A percentile compares a stretch with the other conserved stretches of the same genome.
phyloP scores from a whole-genome alignment of 2,113 vertebrate genomes.

The Parus major region DNA sequence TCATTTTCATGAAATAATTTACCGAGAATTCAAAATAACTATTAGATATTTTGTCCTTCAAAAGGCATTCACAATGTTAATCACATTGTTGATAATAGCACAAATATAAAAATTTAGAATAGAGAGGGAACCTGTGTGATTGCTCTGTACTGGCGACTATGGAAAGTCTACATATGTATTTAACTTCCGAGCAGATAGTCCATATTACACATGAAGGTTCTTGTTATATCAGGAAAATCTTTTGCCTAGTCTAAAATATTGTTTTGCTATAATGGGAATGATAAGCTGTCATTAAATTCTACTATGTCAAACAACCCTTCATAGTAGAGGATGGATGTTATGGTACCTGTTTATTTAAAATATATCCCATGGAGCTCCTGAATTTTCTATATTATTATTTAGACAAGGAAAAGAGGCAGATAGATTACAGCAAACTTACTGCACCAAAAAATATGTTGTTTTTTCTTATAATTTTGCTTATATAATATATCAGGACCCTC shows the following conservation, averaged over 20 bases:
- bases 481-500: neutral
- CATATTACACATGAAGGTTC: neutral
- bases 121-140: neutral
- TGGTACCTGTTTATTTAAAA: neutral
- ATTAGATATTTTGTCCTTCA: neutral
- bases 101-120: neutral
- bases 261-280: neutral
- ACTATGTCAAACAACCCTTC: neutral
- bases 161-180: neutral
- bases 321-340: neutral
- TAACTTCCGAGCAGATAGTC: neutral
- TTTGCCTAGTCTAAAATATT: neutral
- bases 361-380: neutral
- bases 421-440: neutral
- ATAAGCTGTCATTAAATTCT: neutral
- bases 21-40: constrained; percentile 1
- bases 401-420: neutral
- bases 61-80: neutral
- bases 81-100: neutral
- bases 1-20: constrained; percentile 49
- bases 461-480: neutral
- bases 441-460: rapidly evolving
- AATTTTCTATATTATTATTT: neutral
- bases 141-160: neutral
- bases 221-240: neutral